Base-by-base conservation (phyloP, 53 echinoderm and acorn worm genomes). In the Holothuria scabra region DNA sequence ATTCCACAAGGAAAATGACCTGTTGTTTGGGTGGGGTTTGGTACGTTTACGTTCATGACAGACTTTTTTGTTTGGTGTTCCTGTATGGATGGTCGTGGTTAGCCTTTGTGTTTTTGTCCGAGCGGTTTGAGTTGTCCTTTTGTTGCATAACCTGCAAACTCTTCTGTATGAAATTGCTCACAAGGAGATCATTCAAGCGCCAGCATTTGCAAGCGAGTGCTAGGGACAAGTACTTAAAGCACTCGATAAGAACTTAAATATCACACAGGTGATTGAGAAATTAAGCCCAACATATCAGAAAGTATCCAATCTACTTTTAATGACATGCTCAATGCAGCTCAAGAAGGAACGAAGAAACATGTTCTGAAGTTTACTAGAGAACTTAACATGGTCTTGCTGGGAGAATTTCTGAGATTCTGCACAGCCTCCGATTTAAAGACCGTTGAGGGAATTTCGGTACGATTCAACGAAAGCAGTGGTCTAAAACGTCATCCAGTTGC, bases 401-500 rank as follows among this genome's bases (percentile, higher is more conserved):
- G 22, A 32, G 82, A 28, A 46, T 87, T 87, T 69, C 26, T 87
- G 58, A 21, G 87, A 80, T 33, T 89, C 55, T 68, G 46, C 49
- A 84, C 75, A 75, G 84, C 74, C 56, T 60, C 88, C 41, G 66
- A 83, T 57, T 66, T 83, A 11, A 71, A 84, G 84, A 26, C 56
- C 4, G 64, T 67, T 55, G 31, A 31, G 76, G 66, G 56, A 49
- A 89, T 84, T n/a, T 49, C 78, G 58, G 79, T 79, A 66, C 44
- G 30, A 8, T 79, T 85, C 56, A 85, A 85, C 28, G 22, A 85
- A 48, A 85, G 60, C 49, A 38, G 34, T 44, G 70, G 60, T 16
- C 79, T 89, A 41, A 44, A 25, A 41, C 61, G 90, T 72, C 60
- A 86, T 12, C 90, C 90, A 72, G 65, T 90, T 13, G 70, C 90